Base-by-base conservation (phyloP, 2,797 vertebrate genomes). In the Malacoraja senta region DNA sequence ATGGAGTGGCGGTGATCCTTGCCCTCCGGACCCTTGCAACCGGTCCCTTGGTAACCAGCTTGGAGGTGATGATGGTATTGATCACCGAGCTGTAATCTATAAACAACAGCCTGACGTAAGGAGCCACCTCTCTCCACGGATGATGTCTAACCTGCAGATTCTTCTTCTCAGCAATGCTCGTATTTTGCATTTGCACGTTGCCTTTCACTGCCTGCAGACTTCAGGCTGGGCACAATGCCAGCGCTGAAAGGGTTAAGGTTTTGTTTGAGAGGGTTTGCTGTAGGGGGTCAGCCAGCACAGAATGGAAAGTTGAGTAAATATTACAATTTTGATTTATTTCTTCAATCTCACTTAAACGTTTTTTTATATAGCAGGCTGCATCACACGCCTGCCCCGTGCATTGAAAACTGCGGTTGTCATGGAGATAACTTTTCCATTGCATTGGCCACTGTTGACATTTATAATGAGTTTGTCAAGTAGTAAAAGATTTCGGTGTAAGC, bases 391-490 rank as follows among this genome's bases (percentile, higher is more conserved):
- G 26, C 53, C 26, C 53, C 83, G 9, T 8, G 83, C 61, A 32
- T 32, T 88, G 83, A 88, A 88, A 32, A 53, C 1, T 15, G 2
- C 0, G 29, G 61, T 88, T 65, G 63, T n/a, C 83, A 65, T 88
- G 83, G 83, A 65, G 83, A 88, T 63, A 61, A 65, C 83, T 88
- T 88, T 88, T 32, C 83, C 17, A 88, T 88, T 88, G 83, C 61
- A 65, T 32, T 65, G 83, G 26, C 83, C 0, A 65, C 61, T 88
- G 58, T 65, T 88, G 83, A 88, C 58, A 65, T 88, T 86, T 13
- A 32, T 63, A 86, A 86, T 88, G 83, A 88, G 83, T 65, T 88
- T 88, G 83, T 65, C 83, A 65, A 88, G 61, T 58, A 65, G 83
- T 65, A 32, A 32, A 88, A 65, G 83, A 88, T 63, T 88, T 32